These are phyloP conservation scores for Hymenochirus boettgeri DNA, from an alignment of 2,113 vertebrate genomes.

Conservation along the genomic window DNA sequence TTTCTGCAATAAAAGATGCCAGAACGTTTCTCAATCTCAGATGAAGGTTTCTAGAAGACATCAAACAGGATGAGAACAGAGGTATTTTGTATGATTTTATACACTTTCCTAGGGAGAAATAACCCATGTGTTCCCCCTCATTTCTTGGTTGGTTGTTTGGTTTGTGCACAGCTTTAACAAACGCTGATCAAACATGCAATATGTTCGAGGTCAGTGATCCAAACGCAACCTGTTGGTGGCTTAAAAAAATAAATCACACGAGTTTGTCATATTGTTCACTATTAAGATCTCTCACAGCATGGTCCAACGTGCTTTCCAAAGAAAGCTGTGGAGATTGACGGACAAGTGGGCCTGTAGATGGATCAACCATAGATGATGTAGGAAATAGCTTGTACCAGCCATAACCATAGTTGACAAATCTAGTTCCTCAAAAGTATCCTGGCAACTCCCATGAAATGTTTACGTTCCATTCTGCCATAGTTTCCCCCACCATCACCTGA, in stretches of 20 bases:
- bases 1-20: slow-evolving; percentile 46
- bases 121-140: slow-evolving; percentile 38
- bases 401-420: slow-evolving; percentile 91
- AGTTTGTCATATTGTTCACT: slow-evolving; percentile 51
- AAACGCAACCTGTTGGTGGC: slow-evolving; percentile 62
- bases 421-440: slow-evolving; percentile 94
- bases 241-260: slow-evolving; percentile 52
- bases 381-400: slow-evolving; percentile 99
- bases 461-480: slow-evolving; percentile 95
- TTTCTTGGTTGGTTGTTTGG: slow-evolving; percentile 61
- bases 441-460: slow-evolving; percentile 97
- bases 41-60: slow-evolving; percentile 53
- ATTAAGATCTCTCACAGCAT: slow-evolving; percentile 90
- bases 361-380: slow-evolving; percentile 97
- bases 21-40: slow-evolving; percentile 55
- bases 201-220: slow-evolving; percentile 61
- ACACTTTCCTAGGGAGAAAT: slow-evolving; percentile 54
- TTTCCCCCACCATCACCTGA: slow-evolving; percentile 96
- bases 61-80: slow-evolving; percentile 54
- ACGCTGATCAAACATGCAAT: slow-evolving; percentile 61
- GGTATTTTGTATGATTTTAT: slow-evolving; percentile 57
- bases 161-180: slow-evolving; percentile 59
- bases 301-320: slow-evolving; percentile 95
- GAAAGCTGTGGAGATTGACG: slow-evolving; percentile 96
- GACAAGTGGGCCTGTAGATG: slow-evolving; percentile 84